A percentile compares a stretch with the other conserved stretches of the same genome.
Evolutionary conservation across 2,113 vertebrate species (phyloP).

Genomic region (Talpa occidentalis): DNA sequence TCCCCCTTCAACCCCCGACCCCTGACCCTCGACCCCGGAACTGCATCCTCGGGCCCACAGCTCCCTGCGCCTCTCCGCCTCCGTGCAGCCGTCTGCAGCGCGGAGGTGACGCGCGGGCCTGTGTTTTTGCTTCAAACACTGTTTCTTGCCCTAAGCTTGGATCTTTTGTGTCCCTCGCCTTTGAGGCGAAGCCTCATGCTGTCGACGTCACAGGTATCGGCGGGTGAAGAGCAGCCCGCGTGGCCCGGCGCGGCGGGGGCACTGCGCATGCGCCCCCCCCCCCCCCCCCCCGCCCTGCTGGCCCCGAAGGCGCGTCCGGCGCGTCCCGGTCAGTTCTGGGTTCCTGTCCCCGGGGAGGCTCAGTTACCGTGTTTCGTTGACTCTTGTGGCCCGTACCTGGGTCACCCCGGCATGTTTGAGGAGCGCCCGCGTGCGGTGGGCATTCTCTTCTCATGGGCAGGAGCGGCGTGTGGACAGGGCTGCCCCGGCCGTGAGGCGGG

Average conservation of each 20-base stretch:
- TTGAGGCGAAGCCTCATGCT: neutral
- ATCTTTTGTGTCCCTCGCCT: neutral
- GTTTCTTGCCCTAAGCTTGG: neutral
- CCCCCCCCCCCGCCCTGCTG: neutral
- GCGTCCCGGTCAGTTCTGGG: neutral
- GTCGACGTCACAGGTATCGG: neutral
- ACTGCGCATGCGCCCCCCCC: rapidly evolving
- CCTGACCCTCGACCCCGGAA: too few species aligned
- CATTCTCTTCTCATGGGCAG: neutral
- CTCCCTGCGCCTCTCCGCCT: neutral
- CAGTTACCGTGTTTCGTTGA: neutral
- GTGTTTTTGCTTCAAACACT: neutral
- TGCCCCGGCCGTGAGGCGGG: too few species aligned
- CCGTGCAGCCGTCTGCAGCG: neutral
- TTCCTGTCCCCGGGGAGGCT: neutral
- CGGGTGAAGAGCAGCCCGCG: neutral
- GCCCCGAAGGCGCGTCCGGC: neutral
- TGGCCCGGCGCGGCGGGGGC: neutral
- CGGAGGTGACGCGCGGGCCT: neutral
- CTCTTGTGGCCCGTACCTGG: neutral
- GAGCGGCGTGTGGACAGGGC: neutral
- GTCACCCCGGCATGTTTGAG: neutral
- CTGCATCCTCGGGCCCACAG: neutral
- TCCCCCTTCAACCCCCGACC: neutral
- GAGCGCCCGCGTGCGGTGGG: neutral